Conservation (phyloP, 2,797 vertebrate genomes). For the Semotilus atromaculatus region DNA sequence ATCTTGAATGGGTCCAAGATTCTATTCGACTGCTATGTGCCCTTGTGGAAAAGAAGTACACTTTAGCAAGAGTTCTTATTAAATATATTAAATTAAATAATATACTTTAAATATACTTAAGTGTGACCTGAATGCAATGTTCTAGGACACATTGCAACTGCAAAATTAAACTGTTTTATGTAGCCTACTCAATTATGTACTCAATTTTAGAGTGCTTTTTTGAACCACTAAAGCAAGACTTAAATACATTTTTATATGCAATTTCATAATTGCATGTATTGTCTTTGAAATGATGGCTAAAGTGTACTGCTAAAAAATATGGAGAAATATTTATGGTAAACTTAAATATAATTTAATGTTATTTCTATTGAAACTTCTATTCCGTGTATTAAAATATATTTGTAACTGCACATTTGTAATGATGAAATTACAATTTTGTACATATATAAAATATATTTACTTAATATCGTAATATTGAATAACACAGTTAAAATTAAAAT, state of each 20-base stretch:
- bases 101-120: background rate
- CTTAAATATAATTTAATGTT: too few relatives aligned
- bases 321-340: background rate
- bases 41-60: background rate
- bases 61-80: background rate
- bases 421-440: too few relatives aligned
- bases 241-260: background rate
- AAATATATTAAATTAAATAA: background rate
- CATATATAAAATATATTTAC: too few relatives aligned
- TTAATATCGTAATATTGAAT: too few relatives aligned
- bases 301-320: background rate
- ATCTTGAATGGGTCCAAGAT: background rate
- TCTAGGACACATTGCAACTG: background rate
- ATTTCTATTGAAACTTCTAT: too few relatives aligned
- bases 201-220: background rate
- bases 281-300: background rate
- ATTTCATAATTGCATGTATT: background rate
- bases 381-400: too few relatives aligned
- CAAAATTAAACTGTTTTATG: background rate
- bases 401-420: too few relatives aligned
- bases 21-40: background rate
- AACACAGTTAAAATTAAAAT: too few relatives aligned
- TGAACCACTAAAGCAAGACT: background rate
- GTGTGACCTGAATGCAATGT: background rate
- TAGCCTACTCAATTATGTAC: background rate